These are phyloP conservation scores for Aeoliscus strigatus DNA, from an alignment of 2,797 vertebrate genomes.

Conservation along the genomic window DNA sequence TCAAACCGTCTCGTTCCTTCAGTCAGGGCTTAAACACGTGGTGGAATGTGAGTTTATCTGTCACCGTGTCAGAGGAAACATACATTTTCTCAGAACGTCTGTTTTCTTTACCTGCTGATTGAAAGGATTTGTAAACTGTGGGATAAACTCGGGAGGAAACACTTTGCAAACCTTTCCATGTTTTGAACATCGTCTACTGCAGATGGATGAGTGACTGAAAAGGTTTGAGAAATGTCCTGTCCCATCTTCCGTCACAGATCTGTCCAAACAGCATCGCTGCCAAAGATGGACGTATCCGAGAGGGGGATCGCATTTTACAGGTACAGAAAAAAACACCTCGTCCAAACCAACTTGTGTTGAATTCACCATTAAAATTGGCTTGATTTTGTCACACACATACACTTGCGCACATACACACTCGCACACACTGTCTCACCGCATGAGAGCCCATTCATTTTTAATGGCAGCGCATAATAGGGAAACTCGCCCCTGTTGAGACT, in stretches of 20 bases:
- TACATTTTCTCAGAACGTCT: too few species aligned
- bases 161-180: too few species aligned
- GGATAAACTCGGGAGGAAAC: too few species aligned
- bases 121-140: not conserved
- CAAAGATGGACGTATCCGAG: conserved; percentile 88
- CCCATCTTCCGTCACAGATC: conserved; percentile 72
- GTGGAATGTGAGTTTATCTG: too few species aligned
- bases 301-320: conserved; percentile 95
- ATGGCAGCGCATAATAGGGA: conserved; percentile 61
- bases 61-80: too few species aligned
- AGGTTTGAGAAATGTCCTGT: conserved; percentile 1
- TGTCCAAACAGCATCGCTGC: conserved; percentile 93
- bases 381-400: conserved; percentile 46
- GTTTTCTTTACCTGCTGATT: too few species aligned
- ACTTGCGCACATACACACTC: too few species aligned
- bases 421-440: conserved; percentile 51
- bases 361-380: conserved; percentile 28
- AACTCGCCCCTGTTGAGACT: conserved; percentile 51
- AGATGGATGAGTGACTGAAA: conserved; percentile 7
- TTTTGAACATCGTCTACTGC: too few species aligned
- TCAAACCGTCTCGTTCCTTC: too few species aligned
- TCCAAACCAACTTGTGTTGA: conserved; percentile 27
- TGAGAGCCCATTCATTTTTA: conserved; percentile 68
- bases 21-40: too few species aligned
- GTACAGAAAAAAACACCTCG: conserved; percentile 56